Evolutionary conservation across 2,113 vertebrate species (phyloP).

Genomic region (Danionella cerebrum): DNA sequence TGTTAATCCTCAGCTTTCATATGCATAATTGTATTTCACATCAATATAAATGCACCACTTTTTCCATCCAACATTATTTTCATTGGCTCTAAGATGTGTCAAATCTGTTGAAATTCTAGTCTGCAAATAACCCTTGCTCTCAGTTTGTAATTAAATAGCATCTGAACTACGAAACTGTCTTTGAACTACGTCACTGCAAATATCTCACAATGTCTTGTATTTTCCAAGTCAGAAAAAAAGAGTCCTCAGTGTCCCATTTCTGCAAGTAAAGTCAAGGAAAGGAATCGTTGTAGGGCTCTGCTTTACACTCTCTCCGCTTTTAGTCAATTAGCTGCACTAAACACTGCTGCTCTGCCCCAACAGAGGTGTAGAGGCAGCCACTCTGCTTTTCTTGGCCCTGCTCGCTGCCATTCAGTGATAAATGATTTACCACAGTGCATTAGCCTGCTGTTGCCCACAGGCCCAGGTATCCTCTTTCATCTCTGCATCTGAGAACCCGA

Average conservation of each 20-base stretch:
- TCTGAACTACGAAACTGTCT: too few species aligned
- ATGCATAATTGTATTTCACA: too few species aligned
- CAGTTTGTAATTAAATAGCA: too few species aligned
- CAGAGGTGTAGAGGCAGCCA: background rate
- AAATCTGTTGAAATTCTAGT: too few species aligned
- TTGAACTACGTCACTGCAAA: too few species aligned
- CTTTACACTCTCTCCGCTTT: constrained; percentile 18
- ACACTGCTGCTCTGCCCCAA: constrained; percentile 33
- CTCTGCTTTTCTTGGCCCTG: constrained; percentile 28
- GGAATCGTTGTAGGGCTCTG: background rate
- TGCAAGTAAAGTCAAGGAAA: background rate
- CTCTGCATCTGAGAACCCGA: constrained; percentile 3
- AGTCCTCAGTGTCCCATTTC: background rate
- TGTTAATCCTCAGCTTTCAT: too few species aligned
- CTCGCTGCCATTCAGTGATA: constrained; percentile 40
- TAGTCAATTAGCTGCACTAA: constrained; percentile 44
- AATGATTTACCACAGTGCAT: constrained; percentile 51
- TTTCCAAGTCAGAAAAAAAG: background rate
- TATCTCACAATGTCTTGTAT: too few species aligned
- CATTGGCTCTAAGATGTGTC: too few species aligned
- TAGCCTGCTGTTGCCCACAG: constrained; percentile 28
- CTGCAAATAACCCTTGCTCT: too few species aligned
- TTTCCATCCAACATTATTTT: too few species aligned
- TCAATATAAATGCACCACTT: too few species aligned
- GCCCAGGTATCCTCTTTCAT: constrained; percentile 35